Evolutionary conservation across 2,888 invertebrate genomes (phyloP).

Genomic region (Acrocyrtus sp.): DNA sequence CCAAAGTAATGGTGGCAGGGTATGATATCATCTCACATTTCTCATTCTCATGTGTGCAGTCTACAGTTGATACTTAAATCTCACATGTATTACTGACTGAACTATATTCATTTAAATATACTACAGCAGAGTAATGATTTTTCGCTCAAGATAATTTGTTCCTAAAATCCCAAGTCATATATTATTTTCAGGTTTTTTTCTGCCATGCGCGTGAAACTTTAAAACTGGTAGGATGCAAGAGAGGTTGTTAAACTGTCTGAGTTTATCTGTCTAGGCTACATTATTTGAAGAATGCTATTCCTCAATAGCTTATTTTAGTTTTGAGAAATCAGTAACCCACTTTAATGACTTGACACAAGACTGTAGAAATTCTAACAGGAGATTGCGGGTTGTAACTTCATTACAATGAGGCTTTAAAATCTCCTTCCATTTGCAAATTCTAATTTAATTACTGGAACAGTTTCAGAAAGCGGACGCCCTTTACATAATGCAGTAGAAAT

Average conservation of each 20-base stretch:
- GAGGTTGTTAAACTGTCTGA: no score
- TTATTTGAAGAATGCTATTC: background rate
- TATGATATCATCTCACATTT: conserved; percentile 1
- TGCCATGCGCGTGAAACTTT: no score
- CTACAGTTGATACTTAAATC: no score
- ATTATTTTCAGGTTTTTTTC: no score
- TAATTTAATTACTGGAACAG: conserved; percentile 39
- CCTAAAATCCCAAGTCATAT: no score
- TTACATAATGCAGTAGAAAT: background rate
- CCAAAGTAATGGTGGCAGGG: conserved; percentile 12
- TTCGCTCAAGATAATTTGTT: no score
- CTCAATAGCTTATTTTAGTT: background rate
- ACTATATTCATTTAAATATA: no score
- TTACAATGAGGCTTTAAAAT: background rate
- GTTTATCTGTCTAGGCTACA: conserved; percentile 37
- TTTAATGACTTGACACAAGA: background rate
- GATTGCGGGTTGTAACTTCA: background rate
- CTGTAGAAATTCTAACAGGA: conserved; percentile 2
- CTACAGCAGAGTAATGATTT: no score
- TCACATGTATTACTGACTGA: no score
- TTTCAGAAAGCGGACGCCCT: no score
- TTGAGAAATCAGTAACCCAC: background rate
- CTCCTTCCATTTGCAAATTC: conserved; percentile 6
- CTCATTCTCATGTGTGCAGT: conserved; percentile 12
- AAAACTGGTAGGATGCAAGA: no score